A percentile compares a stretch with the other conserved stretches of the same genome.
phyloP scores from a whole-genome alignment of 2,888 invertebrate species.

The Mimas tiliae region DNA sequence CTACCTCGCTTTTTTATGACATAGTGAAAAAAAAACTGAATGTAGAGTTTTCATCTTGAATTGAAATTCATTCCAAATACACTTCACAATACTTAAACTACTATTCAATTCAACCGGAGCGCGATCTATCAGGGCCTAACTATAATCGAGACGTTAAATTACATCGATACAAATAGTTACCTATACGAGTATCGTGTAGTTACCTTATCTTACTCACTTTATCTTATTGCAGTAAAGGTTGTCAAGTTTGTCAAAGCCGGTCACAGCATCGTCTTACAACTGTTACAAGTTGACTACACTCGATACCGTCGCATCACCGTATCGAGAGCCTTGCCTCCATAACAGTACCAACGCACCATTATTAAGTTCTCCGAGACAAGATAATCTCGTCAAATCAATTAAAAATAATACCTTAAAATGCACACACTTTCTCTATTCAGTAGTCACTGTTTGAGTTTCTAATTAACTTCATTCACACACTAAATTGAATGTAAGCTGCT shows the following conservation, averaged over 20 bases:
- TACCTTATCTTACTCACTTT: conserved; percentile 11
- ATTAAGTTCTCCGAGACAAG: conserved; percentile 13
- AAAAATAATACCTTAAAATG: conserved; percentile 16
- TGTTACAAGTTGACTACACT: conserved; percentile 6
- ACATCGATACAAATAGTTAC: not conserved
- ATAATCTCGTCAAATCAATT: conserved; percentile 41
- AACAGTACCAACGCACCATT: not conserved
- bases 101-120: not conserved
- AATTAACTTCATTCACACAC: conserved; percentile 48
- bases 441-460: conserved; percentile 35
- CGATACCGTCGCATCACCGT: not conserved
- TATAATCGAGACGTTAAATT: conserved; percentile 1
- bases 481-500: not conserved
- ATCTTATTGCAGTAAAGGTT: conserved; percentile 3
- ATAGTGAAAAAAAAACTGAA: no score
- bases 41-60: no score
- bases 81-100: no score
- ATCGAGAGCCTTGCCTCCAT: not conserved
- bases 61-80: no score
- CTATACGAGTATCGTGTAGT: not conserved
- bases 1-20: no score
- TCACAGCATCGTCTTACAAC: conserved; percentile 7
- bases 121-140: not conserved
- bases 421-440: conserved; percentile 44
- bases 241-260: not conserved